These are phyloP conservation scores for Neoarius graeffei DNA, from an alignment of 2,113 vertebrate species.

Conservation along the genomic window DNA sequence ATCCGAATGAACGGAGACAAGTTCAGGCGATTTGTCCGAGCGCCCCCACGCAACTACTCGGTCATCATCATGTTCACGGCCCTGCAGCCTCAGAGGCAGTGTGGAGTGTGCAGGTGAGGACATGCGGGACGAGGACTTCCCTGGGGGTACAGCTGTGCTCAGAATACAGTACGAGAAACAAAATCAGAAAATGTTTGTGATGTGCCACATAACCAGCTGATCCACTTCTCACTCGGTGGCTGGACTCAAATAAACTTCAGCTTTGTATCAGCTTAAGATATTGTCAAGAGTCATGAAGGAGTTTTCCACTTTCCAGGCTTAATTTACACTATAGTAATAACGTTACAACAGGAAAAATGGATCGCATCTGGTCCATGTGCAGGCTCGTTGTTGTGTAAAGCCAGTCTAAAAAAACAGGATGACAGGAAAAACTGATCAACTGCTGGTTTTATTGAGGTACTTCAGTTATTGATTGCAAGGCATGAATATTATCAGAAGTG, in stretches of 20 bases:
- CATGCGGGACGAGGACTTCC: background rate
- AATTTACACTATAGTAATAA: background rate
- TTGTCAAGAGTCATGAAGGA: background rate
- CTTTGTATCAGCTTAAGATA: background rate
- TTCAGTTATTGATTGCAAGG: background rate
- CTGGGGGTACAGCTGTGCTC: background rate
- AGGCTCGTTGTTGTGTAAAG: background rate
- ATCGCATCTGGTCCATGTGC: background rate
- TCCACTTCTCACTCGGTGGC: background rate
- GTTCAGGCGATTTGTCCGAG: conserved; percentile 92
- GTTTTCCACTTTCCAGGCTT: background rate
- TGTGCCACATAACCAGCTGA: background rate
- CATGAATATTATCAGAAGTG: background rate
- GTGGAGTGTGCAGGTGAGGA: conserved; percentile 92
- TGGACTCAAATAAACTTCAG: background rate
- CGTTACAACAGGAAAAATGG: background rate
- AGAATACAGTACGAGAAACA: background rate
- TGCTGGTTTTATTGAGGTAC: background rate
- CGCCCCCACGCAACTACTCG: conserved; percentile 93
- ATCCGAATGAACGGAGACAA: conserved; percentile 96
- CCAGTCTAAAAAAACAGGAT: background rate
- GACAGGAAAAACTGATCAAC: background rate
- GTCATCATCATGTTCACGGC: conserved; percentile 97
- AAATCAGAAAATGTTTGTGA: background rate
- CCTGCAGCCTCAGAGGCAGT: conserved; percentile 93